Base-by-base conservation (phyloP, 2,797 vertebrate species). In the Lerista edwardsae region DNA sequence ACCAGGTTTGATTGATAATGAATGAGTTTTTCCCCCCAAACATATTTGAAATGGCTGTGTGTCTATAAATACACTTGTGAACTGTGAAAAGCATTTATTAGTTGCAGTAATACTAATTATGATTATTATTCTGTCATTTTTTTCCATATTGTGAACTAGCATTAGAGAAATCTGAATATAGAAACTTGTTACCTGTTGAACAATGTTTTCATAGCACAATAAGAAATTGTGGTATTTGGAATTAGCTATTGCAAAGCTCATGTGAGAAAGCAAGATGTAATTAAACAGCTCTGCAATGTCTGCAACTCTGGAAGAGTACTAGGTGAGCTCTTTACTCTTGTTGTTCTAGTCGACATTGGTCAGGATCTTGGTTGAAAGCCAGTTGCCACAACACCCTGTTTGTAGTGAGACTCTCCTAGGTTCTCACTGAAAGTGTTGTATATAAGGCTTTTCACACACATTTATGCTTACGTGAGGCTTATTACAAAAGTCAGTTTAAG, bases 111-210 rank as follows among this genome's bases (percentile, higher is more conserved):
- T 84, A 36, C 41, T 79, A 72, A 59, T 1, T 36, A 69, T 57
- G 76, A 39, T 14, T 75, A 39, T 14, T 75, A 79, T 64, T 67
- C 62, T 39, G 25, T 55, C 21, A 59, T 41, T 27, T 62, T 29
- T 23, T 10, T 1, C 51, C 2, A 1, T 44, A 29, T 76, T 69
- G 27, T 64, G 31, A 62, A 79, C 51, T 31, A 39, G 25, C 25
- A 79, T 55, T 55, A 84, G 29, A 77, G 65, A 47, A n/a, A 72
- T 84, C 34, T 15, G 57, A 59, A 62, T 69, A 36, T 69, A 19
- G 34, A 36, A 11, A n/a, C n/a, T n/a, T n/a, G n/a, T n/a, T n/a
- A n/a, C n/a, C n/a, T n/a, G n/a, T n/a, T n/a, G n/a, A n/a, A n/a
- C n/a, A n/a, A n/a, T n/a, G n/a, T n/a, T n/a, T n/a, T n/a, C n/a